Evolutionary conservation across 2,797 vertebrate species (phyloP).

Genomic region (Pseudochaenichthys georgianus): DNA sequence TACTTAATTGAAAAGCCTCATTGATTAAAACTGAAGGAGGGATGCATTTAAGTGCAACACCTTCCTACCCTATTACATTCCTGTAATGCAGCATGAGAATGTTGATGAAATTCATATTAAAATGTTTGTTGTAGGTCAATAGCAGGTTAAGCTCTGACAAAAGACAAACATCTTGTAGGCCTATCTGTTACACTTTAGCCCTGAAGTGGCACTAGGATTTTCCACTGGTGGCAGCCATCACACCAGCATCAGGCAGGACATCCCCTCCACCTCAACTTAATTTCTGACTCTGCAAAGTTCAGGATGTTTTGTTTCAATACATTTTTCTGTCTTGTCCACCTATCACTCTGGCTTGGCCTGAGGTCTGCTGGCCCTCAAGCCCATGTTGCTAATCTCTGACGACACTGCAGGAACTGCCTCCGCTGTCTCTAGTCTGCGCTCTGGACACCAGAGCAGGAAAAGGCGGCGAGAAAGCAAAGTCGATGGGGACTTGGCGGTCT

Average conservation of each 20-base stretch:
- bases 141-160: not conserved
- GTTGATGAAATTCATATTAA: not conserved
- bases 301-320: slow-evolving; percentile 39
- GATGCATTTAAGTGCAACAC: not conserved
- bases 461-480: slow-evolving; percentile 63
- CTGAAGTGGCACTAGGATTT: not conserved
- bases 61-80: not conserved
- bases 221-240: not conserved
- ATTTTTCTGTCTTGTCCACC: slow-evolving; percentile 21
- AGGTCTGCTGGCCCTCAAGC: slow-evolving; percentile 45
- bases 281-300: slow-evolving; percentile 28
- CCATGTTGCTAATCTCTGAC: slow-evolving; percentile 54
- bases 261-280: slow-evolving; percentile 26
- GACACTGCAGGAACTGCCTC: slow-evolving; percentile 55
- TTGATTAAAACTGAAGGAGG: not conserved
- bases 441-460: slow-evolving; percentile 66
- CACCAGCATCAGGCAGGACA: slow-evolving; percentile 15
- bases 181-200: not conserved
- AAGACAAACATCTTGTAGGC: not conserved
- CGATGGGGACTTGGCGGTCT: slow-evolving; percentile 69
- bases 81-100: not conserved
- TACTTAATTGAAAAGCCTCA: not conserved
- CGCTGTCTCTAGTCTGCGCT: slow-evolving; percentile 33
- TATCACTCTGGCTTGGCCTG: slow-evolving; percentile 11
- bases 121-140: not conserved